Evolutionary conservation across 2,888 invertebrate species (phyloP).

Genomic region (Temnothorax ravouxi): DNA sequence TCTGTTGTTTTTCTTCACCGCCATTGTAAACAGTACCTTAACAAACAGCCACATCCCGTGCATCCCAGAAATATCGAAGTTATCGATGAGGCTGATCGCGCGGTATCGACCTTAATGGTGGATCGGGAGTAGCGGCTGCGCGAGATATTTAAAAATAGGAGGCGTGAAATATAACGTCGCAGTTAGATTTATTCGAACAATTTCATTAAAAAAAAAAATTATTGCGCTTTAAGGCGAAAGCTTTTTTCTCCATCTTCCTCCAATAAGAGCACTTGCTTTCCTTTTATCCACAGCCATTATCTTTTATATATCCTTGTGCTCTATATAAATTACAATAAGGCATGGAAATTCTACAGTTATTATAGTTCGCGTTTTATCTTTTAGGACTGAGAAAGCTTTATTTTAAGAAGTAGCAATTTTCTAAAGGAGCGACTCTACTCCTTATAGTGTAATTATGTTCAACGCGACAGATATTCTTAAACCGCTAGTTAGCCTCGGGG

Average conservation of each 20-base stretch:
- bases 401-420: not conserved
- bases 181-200: constrained; percentile 2
- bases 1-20: constrained; percentile 49
- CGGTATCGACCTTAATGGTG: constrained; percentile 2
- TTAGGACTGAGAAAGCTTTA: not conserved
- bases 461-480: constrained; percentile 27
- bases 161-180: not conserved
- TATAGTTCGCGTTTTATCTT: not conserved
- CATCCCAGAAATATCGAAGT: constrained; percentile 35
- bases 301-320: constrained; percentile 4
- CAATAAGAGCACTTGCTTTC: constrained; percentile 3
- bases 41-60: constrained; percentile 38
- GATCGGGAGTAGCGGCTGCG: not conserved
- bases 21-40: constrained; percentile 48
- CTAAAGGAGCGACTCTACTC: not conserved
- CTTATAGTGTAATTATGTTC: not conserved
- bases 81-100: constrained; percentile 27
- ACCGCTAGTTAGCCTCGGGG: not conserved
- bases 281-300: constrained; percentile 10
- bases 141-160: constrained; percentile 30
- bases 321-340: not conserved
- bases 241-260: not conserved
- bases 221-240: not conserved
- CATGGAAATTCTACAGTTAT: not conserved
- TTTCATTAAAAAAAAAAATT: constrained; percentile 1